phyloP scores from a whole-genome alignment of 2,888 invertebrate genomes.

The Amblyjoppa proteus region DNA sequence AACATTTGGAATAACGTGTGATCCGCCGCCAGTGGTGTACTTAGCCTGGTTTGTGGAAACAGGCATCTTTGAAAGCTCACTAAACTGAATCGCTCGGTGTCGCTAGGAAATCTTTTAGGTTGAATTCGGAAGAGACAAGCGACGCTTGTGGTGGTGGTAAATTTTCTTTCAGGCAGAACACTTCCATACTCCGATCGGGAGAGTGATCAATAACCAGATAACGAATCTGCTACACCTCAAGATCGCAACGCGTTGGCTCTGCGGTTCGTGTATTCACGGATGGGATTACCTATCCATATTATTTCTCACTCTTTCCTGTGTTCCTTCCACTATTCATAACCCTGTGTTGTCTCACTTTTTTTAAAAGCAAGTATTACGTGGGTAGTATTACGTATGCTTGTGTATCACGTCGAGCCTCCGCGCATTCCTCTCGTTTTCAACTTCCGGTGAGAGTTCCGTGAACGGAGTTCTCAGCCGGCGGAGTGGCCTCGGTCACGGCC shows the following conservation, averaged over 20 bases:
- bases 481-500: slow-evolving; percentile 45
- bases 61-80: not conserved
- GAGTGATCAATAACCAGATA: slow-evolving; percentile 13
- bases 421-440: slow-evolving; percentile 53
- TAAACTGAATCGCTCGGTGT: not conserved
- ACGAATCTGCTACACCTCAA: slow-evolving; percentile 16
- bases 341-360: slow-evolving; percentile 22
- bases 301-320: slow-evolving; percentile 30
- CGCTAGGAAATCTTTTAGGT: not conserved
- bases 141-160: not conserved
- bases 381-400: slow-evolving; percentile 17
- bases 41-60: not conserved
- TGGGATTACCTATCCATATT: slow-evolving; percentile 17
- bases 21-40: not conserved
- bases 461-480: slow-evolving; percentile 35
- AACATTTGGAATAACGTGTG: not conserved
- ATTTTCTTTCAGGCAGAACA: not conserved
- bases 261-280: slow-evolving; percentile 14
- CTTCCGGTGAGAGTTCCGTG: slow-evolving; percentile 59
- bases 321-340: slow-evolving; percentile 27
- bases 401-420: slow-evolving; percentile 9
- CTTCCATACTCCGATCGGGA: not conserved
- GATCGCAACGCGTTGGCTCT: not conserved
- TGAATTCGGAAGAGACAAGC: not conserved
- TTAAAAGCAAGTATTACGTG: slow-evolving; percentile 39